Conservation (phyloP, 1,140 invertebrate genomes). For the Stegodyphus dumicola region DNA sequence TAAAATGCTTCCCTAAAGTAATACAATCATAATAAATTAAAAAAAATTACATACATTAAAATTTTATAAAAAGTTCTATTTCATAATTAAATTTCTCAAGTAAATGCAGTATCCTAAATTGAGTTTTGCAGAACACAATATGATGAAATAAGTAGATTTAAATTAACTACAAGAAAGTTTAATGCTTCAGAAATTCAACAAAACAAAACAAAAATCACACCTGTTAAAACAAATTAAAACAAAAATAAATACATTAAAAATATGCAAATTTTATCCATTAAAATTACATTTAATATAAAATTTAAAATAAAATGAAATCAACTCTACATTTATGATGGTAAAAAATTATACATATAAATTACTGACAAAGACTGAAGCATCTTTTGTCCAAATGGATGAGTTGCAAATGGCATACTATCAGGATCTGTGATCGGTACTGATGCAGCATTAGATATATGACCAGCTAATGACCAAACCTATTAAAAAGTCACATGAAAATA, state of each 20-base stretch:
- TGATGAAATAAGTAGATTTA: background rate
- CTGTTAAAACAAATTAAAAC: no score
- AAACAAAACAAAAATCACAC: no score
- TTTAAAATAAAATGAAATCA: background rate
- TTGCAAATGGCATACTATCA: slow-evolving; percentile 75
- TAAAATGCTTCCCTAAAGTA: no score
- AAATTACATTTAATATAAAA: no score
- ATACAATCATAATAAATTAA: no score
- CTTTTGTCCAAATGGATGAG: slow-evolving; percentile 87
- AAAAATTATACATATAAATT: slow-evolving; percentile 53
- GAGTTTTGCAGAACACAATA: no score
- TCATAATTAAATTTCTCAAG: no score
- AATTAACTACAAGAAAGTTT: background rate
- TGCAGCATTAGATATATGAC: slow-evolving; percentile 76
- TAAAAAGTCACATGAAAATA: no score
- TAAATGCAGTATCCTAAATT: no score
- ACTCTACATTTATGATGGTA: background rate
- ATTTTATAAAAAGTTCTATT: no score
- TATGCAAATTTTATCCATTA: no score
- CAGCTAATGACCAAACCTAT: slow-evolving; percentile 82
- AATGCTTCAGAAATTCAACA: background rate
- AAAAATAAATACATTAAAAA: background rate
- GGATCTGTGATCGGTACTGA: slow-evolving; percentile 71
- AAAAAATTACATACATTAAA: no score
- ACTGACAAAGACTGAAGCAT: slow-evolving; percentile 86